Evolutionary conservation across 2,888 invertebrate genomes (phyloP).

Genomic region (Neuroscelio doddi): DNA sequence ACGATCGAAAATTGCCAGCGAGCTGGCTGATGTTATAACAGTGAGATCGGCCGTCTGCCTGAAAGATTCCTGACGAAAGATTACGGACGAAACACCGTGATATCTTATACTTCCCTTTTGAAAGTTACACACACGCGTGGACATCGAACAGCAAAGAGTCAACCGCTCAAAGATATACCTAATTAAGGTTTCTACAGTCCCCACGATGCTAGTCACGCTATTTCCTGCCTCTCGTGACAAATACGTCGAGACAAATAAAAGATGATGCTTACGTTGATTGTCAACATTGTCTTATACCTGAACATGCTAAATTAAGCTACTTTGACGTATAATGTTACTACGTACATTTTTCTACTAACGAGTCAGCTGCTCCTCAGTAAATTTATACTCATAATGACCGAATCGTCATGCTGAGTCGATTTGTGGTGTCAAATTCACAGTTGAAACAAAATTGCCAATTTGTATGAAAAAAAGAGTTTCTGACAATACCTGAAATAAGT

Average conservation of each 20-base stretch:
- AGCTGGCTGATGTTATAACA: not conserved
- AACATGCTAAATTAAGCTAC: too few species aligned
- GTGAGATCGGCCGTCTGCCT: not conserved
- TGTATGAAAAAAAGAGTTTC: not conserved
- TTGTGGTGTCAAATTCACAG: too few species aligned
- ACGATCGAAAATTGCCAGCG: slow-evolving; percentile 15
- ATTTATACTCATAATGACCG: too few species aligned
- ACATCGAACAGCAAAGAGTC: not conserved
- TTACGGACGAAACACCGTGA: slow-evolving; percentile 8
- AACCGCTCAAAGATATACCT: slow-evolving; percentile 19
- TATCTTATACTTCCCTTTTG: slow-evolving; percentile 12
- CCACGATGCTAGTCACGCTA: slow-evolving; percentile 16
- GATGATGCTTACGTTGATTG: slow-evolving; percentile 1
- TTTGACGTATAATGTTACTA: too few species aligned
- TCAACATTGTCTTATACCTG: slow-evolving; percentile 5
- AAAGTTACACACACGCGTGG: slow-evolving; percentile 1
- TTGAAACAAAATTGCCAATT: too few species aligned
- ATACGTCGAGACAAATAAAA: slow-evolving; percentile 15
- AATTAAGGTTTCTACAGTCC: slow-evolving; percentile 23
- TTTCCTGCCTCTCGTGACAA: slow-evolving; percentile 26
- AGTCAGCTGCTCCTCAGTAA: too few species aligned
- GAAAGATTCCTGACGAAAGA: slow-evolving; percentile 21
- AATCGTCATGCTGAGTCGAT: too few species aligned
- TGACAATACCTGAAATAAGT: too few species aligned
- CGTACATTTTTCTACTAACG: too few species aligned